A percentile compares a stretch with the other conserved stretches of the same genome.
phyloP scores from a whole-genome alignment of 2,888 invertebrate species.

The Meliscaeva auricollis region DNA sequence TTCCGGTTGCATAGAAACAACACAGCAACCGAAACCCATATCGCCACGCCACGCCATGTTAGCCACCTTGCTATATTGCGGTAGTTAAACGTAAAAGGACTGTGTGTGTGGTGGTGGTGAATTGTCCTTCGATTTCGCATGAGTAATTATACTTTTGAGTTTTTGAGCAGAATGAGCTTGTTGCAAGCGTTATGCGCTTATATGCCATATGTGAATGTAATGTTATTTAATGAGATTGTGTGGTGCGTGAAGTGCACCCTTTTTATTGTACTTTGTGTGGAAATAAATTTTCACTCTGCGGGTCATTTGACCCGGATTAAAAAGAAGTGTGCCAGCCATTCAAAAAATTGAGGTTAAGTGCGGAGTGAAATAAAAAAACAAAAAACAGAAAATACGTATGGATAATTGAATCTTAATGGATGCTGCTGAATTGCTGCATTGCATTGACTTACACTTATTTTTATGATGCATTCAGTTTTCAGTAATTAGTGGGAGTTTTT shows the following conservation, averaged over 20 bases:
- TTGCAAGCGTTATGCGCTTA: not conserved
- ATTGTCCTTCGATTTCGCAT: constrained; percentile 39
- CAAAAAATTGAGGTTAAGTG: not conserved
- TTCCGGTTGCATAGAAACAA: not conserved
- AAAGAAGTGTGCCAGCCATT: constrained; percentile 7
- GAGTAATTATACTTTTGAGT: constrained; percentile 33
- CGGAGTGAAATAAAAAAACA: not conserved
- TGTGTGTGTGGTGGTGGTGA: not conserved
- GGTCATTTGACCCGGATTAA: constrained; percentile 21
- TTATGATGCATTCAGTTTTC: not conserved
- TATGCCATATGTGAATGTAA: not conserved
- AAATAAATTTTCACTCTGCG: constrained; percentile 33
- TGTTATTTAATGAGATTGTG: constrained; percentile 16
- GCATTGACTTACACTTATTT: not conserved
- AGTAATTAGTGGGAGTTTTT: not conserved
- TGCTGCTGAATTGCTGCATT: not conserved
- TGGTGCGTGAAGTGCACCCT: constrained; percentile 10
- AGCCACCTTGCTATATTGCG: constrained; percentile 3
- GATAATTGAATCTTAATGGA: constrained; percentile 9
- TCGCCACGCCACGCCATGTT: not conserved
- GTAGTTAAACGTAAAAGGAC: constrained; percentile 17
- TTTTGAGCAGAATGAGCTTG: not conserved
- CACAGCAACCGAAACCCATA: not conserved
- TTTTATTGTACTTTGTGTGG: not conserved
- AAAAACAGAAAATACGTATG: not conserved